Evolutionary conservation across 2,888 invertebrate genomes (phyloP).

Genomic region (Orthonychiurus folsomi): DNA sequence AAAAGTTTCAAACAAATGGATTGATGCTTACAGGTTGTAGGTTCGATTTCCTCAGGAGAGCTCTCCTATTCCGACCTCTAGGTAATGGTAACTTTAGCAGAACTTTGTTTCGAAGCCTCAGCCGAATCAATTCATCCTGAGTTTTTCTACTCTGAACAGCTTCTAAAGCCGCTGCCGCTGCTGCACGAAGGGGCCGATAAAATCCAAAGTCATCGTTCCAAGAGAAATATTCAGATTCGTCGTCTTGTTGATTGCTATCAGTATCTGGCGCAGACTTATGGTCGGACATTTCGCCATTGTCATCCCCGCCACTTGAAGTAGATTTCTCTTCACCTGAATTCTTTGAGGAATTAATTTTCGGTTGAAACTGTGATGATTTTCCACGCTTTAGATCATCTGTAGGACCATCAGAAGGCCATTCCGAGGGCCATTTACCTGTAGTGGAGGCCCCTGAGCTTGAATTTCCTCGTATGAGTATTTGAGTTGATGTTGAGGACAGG

Average conservation of each 20-base stretch:
- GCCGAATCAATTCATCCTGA: background rate
- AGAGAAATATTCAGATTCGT: background rate
- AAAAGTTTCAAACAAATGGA: no score
- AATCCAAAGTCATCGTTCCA: background rate
- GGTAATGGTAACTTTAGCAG: background rate
- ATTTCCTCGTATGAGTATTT: background rate
- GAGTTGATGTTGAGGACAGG: background rate
- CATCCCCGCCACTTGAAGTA: no score
- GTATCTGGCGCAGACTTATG: background rate
- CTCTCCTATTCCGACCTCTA: background rate
- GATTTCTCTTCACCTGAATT: background rate
- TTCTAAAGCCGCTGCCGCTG: conserved; percentile 3
- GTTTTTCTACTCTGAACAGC: background rate
- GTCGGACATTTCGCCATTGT: no score
- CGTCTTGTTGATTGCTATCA: background rate
- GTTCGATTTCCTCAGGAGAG: background rate
- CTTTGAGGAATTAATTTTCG: background rate
- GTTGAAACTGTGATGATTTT: no score
- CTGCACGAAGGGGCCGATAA: conserved; percentile 4
- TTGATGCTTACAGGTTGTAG: no score
- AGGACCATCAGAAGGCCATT: background rate
- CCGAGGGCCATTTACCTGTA: background rate
- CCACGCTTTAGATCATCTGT: no score
- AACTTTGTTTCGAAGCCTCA: conserved; percentile 4
- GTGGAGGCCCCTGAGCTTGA: background rate